Base-by-base conservation (phyloP, 2,113 vertebrate genomes). In the Notarius lentiginosus region DNA sequence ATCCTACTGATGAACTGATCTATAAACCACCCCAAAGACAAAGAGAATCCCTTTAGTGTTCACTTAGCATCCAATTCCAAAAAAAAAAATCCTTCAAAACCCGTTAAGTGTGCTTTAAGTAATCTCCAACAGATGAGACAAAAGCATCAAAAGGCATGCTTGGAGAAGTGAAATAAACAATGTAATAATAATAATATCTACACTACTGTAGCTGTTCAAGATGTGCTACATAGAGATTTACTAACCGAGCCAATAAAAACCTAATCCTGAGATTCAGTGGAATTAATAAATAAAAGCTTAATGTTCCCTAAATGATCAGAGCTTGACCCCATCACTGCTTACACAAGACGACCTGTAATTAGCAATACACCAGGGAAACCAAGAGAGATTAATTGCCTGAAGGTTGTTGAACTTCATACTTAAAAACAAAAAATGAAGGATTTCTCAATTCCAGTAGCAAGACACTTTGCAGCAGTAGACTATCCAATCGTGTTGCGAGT, bases 291-390 rank as follows among this genome's bases (percentile, higher is more conserved):
- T 60, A 80, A 56, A 10, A 58, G 18, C n/a, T 18, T 58, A 79
- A 58, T 30, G 76, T 12, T 56, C 51, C 15, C 7, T 79, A 79
- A 79, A 79, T 6, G 51, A 79, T 79, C 53, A 30, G 14, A 1
- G n/a, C 14, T 27, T 30, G 51, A 77, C n/a, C 76, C 14, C 24
- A 61, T 61, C 30, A 61, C 58, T 22, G 56, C 34, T 81, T 81
- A 41, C 41, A 53, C 79, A 80, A 80, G 27, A 60, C 30, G 79
- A 60, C 27, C 12, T 81, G 79, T 34, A 30, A 81, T 80, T 80
- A 22, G 27, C 17, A 34, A 18, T 5, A 30, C 51, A 34, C 34
- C 24, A 30, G 55, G 9, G 15, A 80, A 58, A 60, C 14, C 14
- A 11, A 7, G 27, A 82, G 58, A 63, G 34, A 41, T 41, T n/a